Conservation (phyloP, 2,888 invertebrate genomes). For the Hypsopygia costalis region DNA sequence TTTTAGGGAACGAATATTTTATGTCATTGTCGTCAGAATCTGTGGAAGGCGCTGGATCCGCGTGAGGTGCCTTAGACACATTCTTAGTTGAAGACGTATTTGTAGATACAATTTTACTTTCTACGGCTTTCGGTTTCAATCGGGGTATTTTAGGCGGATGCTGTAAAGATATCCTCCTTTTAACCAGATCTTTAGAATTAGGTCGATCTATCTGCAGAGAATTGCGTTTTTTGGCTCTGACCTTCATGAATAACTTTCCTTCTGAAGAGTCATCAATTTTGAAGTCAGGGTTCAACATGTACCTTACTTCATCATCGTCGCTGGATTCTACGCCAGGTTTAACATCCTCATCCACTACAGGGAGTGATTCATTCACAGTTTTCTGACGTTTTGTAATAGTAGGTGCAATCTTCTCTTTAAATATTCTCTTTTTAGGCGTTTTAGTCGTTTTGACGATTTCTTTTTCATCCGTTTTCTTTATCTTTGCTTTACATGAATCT, state of each 20-base stretch:
- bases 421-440: conserved; percentile 47
- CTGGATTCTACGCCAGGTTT: conserved; percentile 41
- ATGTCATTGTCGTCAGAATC: conserved; percentile 71
- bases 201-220: conserved; percentile 67
- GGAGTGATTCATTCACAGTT: conserved; percentile 22
- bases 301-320: conserved; percentile 66
- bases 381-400: conserved; percentile 48
- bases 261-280: conserved; percentile 41
- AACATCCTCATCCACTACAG: conserved; percentile 24
- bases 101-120: conserved; percentile 24
- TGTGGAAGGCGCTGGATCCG: conserved; percentile 40
- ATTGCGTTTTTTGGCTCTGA: conserved; percentile 58
- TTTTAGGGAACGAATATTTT: conserved; percentile 68
- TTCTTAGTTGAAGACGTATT: conserved; percentile 28
- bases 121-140: conserved; percentile 49
- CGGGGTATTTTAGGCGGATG: conserved; percentile 62
- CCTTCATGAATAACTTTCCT: conserved; percentile 56
- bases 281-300: conserved; percentile 68
- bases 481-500: conserved; percentile 25
- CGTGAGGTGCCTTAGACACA: conserved; percentile 29
- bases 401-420: conserved; percentile 35
- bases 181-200: conserved; percentile 56
- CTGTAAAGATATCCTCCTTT: conserved; percentile 60
- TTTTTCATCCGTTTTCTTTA: conserved; percentile 31
- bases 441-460: conserved; percentile 25